A percentile compares a stretch with the other conserved stretches of the same genome.
Conservation (phyloP, 2,797 vertebrate genomes). For the Alexandromys oeconomus region DNA sequence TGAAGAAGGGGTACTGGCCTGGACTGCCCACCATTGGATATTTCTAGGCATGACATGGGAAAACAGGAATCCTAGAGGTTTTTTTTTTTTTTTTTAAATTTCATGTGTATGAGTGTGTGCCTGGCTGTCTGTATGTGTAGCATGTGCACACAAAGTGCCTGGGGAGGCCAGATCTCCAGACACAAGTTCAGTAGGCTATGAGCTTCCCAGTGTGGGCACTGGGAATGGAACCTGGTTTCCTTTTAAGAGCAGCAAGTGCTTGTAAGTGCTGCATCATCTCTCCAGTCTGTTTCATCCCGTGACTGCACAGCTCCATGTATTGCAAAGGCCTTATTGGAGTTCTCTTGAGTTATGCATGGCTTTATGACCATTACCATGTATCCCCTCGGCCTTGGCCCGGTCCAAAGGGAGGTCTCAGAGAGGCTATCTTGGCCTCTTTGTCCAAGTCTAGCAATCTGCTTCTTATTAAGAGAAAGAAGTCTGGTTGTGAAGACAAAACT, state of each 20-base stretch:
- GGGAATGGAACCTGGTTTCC: neutral
- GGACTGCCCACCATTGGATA: neutral
- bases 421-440: slow-evolving; percentile 31
- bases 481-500: slow-evolving; percentile 43
- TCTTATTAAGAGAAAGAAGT: slow-evolving; percentile 57
- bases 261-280: neutral
- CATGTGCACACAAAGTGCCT: neutral
- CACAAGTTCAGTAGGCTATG: neutral
- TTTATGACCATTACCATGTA: neutral
- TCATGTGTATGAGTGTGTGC: neutral
- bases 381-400: neutral
- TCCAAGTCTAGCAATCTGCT: slow-evolving; percentile 20
- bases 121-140: neutral
- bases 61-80: slow-evolving; percentile 19
- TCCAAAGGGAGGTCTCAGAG: neutral
- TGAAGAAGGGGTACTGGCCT: slow-evolving; percentile 5
- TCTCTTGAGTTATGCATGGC: neutral
- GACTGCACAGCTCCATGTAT: neutral
- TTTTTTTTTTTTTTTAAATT: neutral
- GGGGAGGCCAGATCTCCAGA: neutral
- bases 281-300: neutral
- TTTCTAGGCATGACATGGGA: slow-evolving; percentile 28
- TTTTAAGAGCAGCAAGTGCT: neutral
- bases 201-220: neutral
- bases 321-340: slow-evolving; percentile 13